A percentile compares a stretch with the other conserved stretches of the same genome.
These are phyloP conservation scores for Strix uralensis DNA, from an alignment of 2,113 vertebrate genomes.

Conservation along the genomic window DNA sequence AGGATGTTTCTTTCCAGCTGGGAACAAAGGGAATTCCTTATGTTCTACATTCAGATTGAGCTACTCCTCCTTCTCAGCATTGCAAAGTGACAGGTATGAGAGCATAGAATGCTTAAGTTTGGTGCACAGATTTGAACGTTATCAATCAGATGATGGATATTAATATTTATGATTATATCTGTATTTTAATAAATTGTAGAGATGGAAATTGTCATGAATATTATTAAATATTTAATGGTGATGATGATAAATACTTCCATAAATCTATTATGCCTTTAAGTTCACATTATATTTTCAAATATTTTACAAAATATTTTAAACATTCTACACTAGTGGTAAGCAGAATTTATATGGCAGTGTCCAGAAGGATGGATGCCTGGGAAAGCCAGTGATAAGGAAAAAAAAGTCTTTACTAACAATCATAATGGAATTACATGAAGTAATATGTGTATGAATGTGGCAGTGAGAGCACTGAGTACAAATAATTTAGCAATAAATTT, in stretches of 20 bases:
- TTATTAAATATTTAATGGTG: neutral
- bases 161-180: neutral
- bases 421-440: neutral
- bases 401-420: neutral
- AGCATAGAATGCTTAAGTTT: neutral
- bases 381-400: neutral
- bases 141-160: neutral
- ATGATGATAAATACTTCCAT: neutral
- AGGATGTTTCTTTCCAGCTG: neutral
- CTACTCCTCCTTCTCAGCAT: neutral
- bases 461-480: neutral
- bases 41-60: neutral
- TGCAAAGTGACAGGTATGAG: neutral
- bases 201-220: neutral
- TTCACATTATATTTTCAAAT: neutral
- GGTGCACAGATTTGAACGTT: neutral
- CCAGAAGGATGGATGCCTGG: neutral
- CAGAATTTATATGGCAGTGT: neutral
- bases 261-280: neutral
- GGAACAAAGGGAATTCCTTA: neutral
- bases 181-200: neutral
- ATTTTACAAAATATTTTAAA: neutral
- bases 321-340: neutral
- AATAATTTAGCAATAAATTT: constrained; percentile 2
- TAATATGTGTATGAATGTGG: neutral